Conservation (phyloP, 2,797 vertebrate species). For the Champsocephalus esox region DNA sequence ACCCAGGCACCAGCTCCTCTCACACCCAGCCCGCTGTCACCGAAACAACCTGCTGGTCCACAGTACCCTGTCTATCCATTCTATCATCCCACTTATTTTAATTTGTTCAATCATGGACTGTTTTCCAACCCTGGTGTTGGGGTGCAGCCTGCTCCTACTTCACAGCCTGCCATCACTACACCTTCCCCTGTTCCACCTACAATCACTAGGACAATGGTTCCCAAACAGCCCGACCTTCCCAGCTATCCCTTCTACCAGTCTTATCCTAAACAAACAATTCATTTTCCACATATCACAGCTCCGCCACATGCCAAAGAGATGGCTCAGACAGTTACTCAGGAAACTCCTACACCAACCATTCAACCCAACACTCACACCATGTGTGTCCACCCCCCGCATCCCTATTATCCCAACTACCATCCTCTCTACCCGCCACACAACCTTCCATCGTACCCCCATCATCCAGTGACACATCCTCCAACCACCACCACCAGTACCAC, state of each 20-base stretch:
- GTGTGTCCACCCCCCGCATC: constrained; percentile 41
- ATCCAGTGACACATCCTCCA: constrained; percentile 24
- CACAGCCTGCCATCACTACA: neutral
- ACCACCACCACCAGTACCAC: neutral
- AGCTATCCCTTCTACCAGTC: constrained; percentile 14
- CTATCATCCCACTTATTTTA: constrained; percentile 15
- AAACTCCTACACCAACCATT: constrained; percentile 22
- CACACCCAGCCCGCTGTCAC: neutral
- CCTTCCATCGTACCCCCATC: constrained; percentile 15
- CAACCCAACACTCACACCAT: constrained; percentile 23
- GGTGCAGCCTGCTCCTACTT: neutral
- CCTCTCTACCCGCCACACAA: constrained; percentile 11
- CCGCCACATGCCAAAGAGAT: neutral
- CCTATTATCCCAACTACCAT: constrained; percentile 28
- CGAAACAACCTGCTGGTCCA: constrained; percentile 21
- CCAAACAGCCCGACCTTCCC: constrained; percentile 3
- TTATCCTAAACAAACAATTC: constrained; percentile 16
- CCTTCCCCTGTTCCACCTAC: neutral
- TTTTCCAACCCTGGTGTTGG: constrained; percentile 11
- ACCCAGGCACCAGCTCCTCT: constrained; percentile 28
- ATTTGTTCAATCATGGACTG: constrained; percentile 20
- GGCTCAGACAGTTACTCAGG: neutral
- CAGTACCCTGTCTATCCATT: neutral
- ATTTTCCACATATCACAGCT: neutral
- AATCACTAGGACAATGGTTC: neutral